A percentile compares a stretch with the other conserved stretches of the same genome.
Conservation (phyloP, 2,888 invertebrate genomes). For the Luperina testacea region DNA sequence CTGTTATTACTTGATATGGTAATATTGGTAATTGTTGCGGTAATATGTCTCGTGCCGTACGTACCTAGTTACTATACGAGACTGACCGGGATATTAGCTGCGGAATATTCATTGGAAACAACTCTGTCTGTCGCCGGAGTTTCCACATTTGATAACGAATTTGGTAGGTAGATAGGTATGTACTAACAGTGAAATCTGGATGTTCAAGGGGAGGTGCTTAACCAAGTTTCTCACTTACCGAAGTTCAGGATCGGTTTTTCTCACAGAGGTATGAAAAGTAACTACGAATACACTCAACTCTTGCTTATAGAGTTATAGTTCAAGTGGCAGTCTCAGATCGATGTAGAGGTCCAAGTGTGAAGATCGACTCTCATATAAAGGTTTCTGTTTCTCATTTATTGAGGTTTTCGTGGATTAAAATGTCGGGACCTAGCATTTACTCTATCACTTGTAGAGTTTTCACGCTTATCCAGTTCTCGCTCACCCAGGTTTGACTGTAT, state of each 20-base stretch:
- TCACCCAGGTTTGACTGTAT: not conserved
- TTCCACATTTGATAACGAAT: slow-evolving; percentile 33
- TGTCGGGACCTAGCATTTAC: not conserved
- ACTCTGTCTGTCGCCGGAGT: slow-evolving; percentile 1
- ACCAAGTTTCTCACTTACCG: not conserved
- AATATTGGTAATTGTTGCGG: slow-evolving; percentile 61
- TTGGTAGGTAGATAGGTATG: not conserved
- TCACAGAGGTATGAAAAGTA: not conserved
- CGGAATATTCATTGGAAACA: slow-evolving; percentile 41
- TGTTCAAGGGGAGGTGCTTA: not conserved
- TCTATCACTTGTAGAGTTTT: not conserved
- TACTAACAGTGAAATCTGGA: not conserved
- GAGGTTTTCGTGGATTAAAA: not conserved
- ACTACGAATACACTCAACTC: not conserved
- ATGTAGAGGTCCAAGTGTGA: not conserved
- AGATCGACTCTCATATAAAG: not conserved
- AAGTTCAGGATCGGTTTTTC: not conserved
- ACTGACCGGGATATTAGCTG: slow-evolving; percentile 29
- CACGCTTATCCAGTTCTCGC: not conserved
- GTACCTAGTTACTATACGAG: slow-evolving; percentile 14
- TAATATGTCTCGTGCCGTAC: slow-evolving; percentile 42
- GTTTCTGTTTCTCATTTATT: not conserved
- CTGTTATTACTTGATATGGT: slow-evolving; percentile 56
- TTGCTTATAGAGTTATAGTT: not conserved
- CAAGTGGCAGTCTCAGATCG: too few species aligned